phyloP scores from a whole-genome alignment of 1,140 invertebrate genomes.

The Diorhabda sublineata region DNA sequence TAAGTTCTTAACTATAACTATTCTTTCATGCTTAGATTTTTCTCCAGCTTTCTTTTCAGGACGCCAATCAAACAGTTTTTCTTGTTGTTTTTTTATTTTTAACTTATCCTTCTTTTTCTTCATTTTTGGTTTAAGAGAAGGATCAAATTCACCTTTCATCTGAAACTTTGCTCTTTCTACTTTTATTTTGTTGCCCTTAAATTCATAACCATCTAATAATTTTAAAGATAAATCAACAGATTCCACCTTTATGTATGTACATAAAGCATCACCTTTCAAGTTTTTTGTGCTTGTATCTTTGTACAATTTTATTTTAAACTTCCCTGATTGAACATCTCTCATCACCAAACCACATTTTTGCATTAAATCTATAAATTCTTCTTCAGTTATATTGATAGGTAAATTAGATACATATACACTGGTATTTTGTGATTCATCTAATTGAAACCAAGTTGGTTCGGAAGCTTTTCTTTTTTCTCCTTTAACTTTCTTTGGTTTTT shows the following conservation, averaged over 20 bases:
- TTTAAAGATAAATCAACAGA: conserved; percentile 91
- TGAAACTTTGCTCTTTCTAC: conserved; percentile 94
- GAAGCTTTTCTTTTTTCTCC: conserved; percentile 48
- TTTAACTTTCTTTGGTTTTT: conserved; percentile 23
- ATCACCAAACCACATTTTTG: conserved; percentile 95
- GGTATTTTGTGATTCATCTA: conserved; percentile 88
- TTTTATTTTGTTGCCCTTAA: conserved; percentile 72
- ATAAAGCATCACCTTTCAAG: conserved; percentile 93
- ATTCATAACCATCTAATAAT: conserved; percentile 84
- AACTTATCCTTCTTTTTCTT: conserved; percentile 87
- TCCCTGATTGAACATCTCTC: conserved; percentile 74
- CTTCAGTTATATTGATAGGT: conserved; percentile 82
- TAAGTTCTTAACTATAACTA: conserved; percentile 92
- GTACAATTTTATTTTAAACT: conserved; percentile 95
- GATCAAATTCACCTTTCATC: conserved; percentile 93
- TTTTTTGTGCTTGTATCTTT: conserved; percentile 74
- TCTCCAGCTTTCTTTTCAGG: conserved; percentile 85
- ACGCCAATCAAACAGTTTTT: conserved; percentile 95
- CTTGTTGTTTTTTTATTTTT: conserved; percentile 88
- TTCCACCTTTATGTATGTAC: conserved; percentile 96
- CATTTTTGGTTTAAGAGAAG: conserved; percentile 87
- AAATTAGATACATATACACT: conserved; percentile 96
- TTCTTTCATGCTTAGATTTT: conserved; percentile 79
- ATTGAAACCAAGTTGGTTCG: conserved; percentile 84
- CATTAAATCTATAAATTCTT: conserved; percentile 89